These are phyloP conservation scores for Solea solea DNA, from an alignment of 2,113 vertebrate genomes.

Conservation along the genomic window DNA sequence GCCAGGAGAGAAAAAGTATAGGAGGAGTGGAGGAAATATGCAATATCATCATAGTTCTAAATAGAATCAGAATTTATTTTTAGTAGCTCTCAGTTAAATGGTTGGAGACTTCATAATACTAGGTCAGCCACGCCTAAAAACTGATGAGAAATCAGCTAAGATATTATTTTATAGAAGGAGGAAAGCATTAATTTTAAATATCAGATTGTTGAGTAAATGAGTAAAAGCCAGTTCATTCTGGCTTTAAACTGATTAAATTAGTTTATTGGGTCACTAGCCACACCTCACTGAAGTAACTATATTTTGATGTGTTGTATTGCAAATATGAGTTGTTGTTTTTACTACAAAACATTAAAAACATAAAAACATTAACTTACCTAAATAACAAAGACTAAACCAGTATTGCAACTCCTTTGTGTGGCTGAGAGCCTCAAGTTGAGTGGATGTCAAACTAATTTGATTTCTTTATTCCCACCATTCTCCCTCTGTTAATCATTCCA, in stretches of 20 bases:
- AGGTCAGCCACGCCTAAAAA: not conserved
- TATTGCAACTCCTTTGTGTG: not conserved
- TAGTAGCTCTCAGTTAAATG: not conserved
- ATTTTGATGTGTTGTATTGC: constrained; percentile 7
- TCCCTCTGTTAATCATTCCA: not conserved
- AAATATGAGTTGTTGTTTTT: constrained; percentile 10
- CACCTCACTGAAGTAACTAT: not conserved
- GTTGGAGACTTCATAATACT: not conserved
- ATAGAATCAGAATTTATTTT: constrained; percentile 15
- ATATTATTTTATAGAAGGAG: too few relatives aligned
- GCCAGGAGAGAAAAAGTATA: constrained; percentile 7
- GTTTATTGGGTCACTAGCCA: constrained; percentile 2
- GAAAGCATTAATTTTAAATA: too few relatives aligned
- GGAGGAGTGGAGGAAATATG: constrained; percentile 6
- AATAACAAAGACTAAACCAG: constrained; percentile 6
- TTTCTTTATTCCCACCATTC: constrained; percentile 17
- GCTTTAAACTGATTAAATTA: constrained; percentile 9
- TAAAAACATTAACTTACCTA: constrained; percentile 8
- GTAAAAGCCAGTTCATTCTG: not conserved
- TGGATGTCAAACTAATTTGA: constrained; percentile 21
- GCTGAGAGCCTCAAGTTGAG: not conserved
- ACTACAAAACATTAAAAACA: constrained; percentile 1
- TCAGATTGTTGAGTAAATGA: too few relatives aligned
- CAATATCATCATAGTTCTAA: constrained; percentile 13
- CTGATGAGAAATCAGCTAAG: too few relatives aligned